Percentiles rank a stretch among this genome's conserved stretches.
Conservation (phyloP, 2,113 vertebrate species). For the Oreochromis aureus region DNA sequence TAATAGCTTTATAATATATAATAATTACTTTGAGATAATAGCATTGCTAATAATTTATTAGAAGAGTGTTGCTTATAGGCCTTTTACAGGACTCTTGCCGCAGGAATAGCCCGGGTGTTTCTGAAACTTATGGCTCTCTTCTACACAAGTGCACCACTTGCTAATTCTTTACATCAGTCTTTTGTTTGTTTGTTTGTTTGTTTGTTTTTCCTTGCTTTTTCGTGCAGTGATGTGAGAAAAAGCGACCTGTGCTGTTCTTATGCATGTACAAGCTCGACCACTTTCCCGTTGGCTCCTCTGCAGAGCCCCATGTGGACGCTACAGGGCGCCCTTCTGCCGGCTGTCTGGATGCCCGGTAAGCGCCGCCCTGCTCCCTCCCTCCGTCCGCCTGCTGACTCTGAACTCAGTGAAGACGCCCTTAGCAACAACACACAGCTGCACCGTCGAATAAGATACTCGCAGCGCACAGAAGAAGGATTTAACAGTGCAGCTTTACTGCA, state of each 20-base stretch:
- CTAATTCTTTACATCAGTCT: background rate
- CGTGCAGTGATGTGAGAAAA: background rate
- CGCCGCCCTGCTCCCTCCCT: slow-evolving; percentile 38
- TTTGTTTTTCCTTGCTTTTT: rapidly evolving
- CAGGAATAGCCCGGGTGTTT: background rate
- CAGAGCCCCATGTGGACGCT: background rate
- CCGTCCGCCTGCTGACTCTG: slow-evolving; percentile 33
- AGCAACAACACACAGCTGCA: slow-evolving; percentile 66
- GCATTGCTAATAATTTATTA: background rate
- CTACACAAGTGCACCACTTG: background rate
- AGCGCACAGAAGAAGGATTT: slow-evolving; percentile 30
- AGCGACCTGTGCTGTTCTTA: background rate
- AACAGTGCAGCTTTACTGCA: slow-evolving; percentile 7
- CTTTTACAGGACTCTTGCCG: background rate
- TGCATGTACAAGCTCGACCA: background rate
- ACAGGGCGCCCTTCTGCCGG: slow-evolving; percentile 8
- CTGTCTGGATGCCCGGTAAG: background rate
- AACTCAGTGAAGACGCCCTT: slow-evolving; percentile 66
- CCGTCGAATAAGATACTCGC: slow-evolving; percentile 41
- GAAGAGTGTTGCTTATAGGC: background rate
- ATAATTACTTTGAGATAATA: background rate
- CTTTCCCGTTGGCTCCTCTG: background rate
- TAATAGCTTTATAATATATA: background rate
- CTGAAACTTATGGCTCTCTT: background rate
- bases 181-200: background rate